Evolutionary conservation across 2,113 vertebrate genomes (phyloP), one percentile per base, ranked within the genome.

Genomic region (Phylloscopus trochilus): DNA sequence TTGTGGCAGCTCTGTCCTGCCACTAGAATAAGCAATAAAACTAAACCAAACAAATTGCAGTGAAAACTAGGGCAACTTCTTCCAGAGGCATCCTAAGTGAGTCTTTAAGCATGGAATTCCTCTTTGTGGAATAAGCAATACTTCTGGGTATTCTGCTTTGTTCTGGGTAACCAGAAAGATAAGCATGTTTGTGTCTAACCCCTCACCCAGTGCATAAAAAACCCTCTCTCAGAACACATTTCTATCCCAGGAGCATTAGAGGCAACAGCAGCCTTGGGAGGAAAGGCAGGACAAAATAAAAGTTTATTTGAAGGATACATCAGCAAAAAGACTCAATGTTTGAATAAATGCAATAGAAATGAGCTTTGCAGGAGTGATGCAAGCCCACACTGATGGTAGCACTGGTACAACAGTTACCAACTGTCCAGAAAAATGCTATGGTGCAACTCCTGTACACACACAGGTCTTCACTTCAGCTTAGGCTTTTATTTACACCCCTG

Each of bases 331-430:
- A 52, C 60, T 41, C 15, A 15, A 2, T 1, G 12, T 63, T 75
- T 68, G 49, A 75, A 39, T 15, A 53, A 77, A 60, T 21, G 8
- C 46, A 46, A 51, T 68, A 3, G 11, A 15, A 76, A 23, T 5
- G 11, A 62, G 46, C 17, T 79, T 14, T 44, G 33, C 4, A 23
- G n/a, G 5, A 59, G 35, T 10, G 31, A 64, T 15, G 2, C 11
- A 64, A 91, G 62, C 53, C 47, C 78, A 16, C 33, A 3, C 2
- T 2, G 31, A 33, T 39, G 18, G 16, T 0, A 41, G 35, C 1
- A 0, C 49, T 0, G 0, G 7, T 30, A 43, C 11, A 78, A 19
- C 28, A 37, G 20, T 27, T 44, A 28, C 1, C 0, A 0, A 22
- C 58, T 13, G 8, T 15, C 23, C 13, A 28, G 49, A 52, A 56